These are phyloP conservation scores for Grammomys dolichurus DNA, from an alignment of 2,113 vertebrate species.

Conservation along the genomic window DNA sequence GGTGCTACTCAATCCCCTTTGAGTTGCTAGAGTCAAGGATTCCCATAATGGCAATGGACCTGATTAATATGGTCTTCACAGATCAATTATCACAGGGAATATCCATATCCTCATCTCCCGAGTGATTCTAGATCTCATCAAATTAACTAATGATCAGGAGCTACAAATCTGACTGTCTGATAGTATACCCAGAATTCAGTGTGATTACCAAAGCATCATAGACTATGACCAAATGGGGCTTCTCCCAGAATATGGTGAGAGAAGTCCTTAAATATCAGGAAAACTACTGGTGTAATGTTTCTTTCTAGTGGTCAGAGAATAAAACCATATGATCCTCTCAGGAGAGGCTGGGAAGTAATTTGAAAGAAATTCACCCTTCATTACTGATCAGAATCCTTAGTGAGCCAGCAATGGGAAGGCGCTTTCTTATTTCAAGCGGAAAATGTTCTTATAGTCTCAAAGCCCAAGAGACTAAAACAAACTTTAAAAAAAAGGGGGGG, in stretches of 20 bases:
- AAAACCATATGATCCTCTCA: slow-evolving; percentile 65
- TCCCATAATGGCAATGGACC: neutral
- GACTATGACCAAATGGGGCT: neutral
- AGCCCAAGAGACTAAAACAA: slow-evolving; percentile 73
- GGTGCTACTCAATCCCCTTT: too few species aligned
- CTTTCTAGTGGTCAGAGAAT: slow-evolving; percentile 62
- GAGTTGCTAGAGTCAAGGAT: neutral
- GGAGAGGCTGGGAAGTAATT: slow-evolving; percentile 70
- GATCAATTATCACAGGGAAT: neutral
- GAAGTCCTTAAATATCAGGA: slow-evolving; percentile 60
- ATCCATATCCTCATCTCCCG: neutral
- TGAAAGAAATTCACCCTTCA: slow-evolving; percentile 64
- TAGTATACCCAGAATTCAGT: neutral
- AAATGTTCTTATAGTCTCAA: slow-evolving; percentile 71
- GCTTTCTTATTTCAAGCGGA: slow-evolving; percentile 72
- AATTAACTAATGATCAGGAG: neutral
- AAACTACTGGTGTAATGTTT: slow-evolving; percentile 47
- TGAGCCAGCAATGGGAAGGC: slow-evolving; percentile 46
- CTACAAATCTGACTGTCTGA: neutral
- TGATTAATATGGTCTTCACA: neutral
- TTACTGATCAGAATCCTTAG: slow-evolving; percentile 74
- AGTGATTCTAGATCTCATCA: neutral
- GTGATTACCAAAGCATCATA: slow-evolving; percentile 13
- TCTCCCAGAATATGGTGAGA: slow-evolving; percentile 23
- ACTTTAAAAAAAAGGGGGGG: neutral